Conservation (phyloP, 2,113 vertebrate genomes). For the Nycticryphes semicollaris region DNA sequence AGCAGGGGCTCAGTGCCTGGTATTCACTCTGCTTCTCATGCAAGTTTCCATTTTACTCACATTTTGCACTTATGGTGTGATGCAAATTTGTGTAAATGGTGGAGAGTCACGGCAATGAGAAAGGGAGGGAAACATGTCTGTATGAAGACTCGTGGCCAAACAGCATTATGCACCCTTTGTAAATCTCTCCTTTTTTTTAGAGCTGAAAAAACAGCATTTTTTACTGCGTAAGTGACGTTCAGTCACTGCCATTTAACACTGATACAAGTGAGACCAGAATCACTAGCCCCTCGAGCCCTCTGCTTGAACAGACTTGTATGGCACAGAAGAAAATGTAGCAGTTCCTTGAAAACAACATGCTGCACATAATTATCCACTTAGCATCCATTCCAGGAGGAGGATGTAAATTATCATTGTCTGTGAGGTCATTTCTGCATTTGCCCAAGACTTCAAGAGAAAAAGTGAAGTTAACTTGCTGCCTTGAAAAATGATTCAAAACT, state of each 20-base stretch:
- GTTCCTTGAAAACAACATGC: conserved; percentile 31
- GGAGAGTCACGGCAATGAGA: neutral
- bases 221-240: neutral
- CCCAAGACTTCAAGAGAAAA: conserved; percentile 48
- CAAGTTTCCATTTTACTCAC: neutral
- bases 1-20: neutral
- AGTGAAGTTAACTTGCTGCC: conserved; percentile 44
- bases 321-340: neutral
- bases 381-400: conserved; percentile 17
- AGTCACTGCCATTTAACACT: neutral
- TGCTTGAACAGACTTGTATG: neutral
- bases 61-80: neutral
- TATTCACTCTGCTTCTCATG: neutral
- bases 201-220: neutral
- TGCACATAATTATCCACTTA: conserved; percentile 17
- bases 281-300: neutral
- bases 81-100: neutral
- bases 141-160: neutral
- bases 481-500: conserved; percentile 71
- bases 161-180: neutral
- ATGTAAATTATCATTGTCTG: neutral
- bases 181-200: neutral
- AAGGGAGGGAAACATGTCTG: neutral
- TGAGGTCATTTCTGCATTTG: conserved; percentile 46
- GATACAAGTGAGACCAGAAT: neutral